phyloP scores from a whole-genome alignment of 2,113 vertebrate species.

The Amblyornis subalaris region DNA sequence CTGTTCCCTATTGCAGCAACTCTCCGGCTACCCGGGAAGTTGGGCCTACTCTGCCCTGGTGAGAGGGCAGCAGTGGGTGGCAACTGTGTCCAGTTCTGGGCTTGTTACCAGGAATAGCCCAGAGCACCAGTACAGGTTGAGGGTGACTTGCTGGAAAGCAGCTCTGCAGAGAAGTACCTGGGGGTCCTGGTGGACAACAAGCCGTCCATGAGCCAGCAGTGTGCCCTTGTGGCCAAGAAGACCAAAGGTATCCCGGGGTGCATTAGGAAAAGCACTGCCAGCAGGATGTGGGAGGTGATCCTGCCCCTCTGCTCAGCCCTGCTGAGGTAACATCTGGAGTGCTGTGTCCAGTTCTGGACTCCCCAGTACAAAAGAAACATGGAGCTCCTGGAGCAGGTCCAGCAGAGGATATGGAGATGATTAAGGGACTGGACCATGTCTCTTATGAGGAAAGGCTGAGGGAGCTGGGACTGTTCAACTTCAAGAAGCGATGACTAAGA shows the following conservation, averaged over 20 bases:
- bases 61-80: fast-evolving
- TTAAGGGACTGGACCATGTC: neutral
- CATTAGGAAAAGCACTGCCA: neutral
- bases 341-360: neutral
- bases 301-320: neutral
- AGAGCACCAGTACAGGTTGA: neutral
- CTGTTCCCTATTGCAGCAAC: fast-evolving
- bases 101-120: neutral
- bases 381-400: neutral
- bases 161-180: neutral
- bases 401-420: neutral
- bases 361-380: neutral
- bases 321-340: neutral
- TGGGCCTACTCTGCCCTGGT: neutral
- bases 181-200: neutral
- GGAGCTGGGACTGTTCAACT: neutral
- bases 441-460: neutral
- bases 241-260: too few species aligned
- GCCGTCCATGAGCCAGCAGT: neutral
- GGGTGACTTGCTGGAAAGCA: neutral
- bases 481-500: neutral
- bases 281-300: neutral
- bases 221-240: neutral
- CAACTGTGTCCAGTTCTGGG: neutral
- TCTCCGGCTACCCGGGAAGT: fast-evolving